Evolutionary conservation across 2,113 vertebrate genomes (phyloP).

Genomic region (Penelope pileata): DNA sequence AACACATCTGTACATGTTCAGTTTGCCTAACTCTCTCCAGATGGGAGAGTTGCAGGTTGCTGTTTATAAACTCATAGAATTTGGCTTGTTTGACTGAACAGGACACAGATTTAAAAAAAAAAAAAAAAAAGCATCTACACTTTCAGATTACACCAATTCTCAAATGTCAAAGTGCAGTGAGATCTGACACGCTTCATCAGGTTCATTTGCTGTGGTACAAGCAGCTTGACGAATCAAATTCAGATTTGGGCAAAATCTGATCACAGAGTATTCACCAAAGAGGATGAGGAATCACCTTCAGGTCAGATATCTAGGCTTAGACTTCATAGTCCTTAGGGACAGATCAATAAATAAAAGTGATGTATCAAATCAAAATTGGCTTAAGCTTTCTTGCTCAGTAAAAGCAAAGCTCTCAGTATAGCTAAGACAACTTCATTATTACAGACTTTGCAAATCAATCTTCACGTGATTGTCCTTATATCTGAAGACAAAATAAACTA

Average conservation of each 20-base stretch:
- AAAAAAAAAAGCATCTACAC: not conserved
- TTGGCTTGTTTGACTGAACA: not conserved
- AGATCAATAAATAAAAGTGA: not conserved
- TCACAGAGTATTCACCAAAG: not conserved
- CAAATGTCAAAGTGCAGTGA: not conserved
- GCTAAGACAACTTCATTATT: rapidly evolving
- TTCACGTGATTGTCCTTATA: not conserved
- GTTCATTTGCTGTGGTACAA: rapidly evolving
- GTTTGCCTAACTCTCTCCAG: not conserved
- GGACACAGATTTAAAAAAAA: not conserved
- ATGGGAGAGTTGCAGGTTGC: not conserved
- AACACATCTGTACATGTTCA: rapidly evolving
- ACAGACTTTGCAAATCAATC: not conserved
- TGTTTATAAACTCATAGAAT: not conserved
- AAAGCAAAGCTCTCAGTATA: not conserved
- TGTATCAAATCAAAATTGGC: not conserved
- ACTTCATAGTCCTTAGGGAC: not conserved
- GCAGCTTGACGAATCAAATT: not conserved
- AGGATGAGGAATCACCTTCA: not conserved
- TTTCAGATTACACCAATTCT: not conserved
- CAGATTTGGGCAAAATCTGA: not conserved
- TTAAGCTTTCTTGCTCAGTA: not conserved
- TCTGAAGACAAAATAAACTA: not conserved
- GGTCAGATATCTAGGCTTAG: not conserved
- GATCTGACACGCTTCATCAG: not conserved